Base-by-base conservation (phyloP, 1,140 invertebrate genomes). In the Zaprionus vittiger region DNA sequence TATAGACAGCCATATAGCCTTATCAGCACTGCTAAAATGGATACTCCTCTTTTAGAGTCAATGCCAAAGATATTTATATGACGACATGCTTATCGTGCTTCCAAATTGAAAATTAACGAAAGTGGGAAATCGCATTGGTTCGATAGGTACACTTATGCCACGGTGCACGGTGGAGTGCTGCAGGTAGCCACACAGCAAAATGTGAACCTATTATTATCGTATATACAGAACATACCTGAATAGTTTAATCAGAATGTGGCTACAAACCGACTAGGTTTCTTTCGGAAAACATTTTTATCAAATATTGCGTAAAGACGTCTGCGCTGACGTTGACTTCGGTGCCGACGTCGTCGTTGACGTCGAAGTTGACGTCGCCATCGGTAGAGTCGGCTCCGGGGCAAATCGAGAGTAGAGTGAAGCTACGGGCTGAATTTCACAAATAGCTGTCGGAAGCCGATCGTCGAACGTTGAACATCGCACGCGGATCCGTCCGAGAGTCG, bases 281-380 rank as follows among this genome's bases (percentile, higher is more conserved):
- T 34, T 34, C 9, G 9, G 31, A 66, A 76, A 83, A 80, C 74
- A 72, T 61, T 72, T 84, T 84, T 73, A 80, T 68, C 63, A 84
- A 84, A 77, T 73, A 80, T 74, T 66, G 34, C 49, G 20, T 6
- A 56, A 54, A 41, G 24, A 47, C 15, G 5, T 9, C 38, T 9
- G n/a, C 31, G 47, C 20, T 52, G 47, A 24, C 47, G 47, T n/a
- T 22, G n/a, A 24, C 47, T 20, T 9, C 64, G 55, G 22, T 15
- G 34, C 11, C 7, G n/a, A 24, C 31, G 34, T 5, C 22, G 26
- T 26, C 15, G 52, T 28, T 37, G 9, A 28, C 37, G 59, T 22
- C 17, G 24, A 26, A n/a, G 4, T 9, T 37, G 34, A 26, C 47
- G 64, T 31, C 31, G 14, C 12, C 41, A 55, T 24, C 34, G 47